A percentile compares a stretch with the other conserved stretches of the same genome.
Conservation (phyloP, 2,888 invertebrate species). For the Venustoraphidia nigricollis region DNA sequence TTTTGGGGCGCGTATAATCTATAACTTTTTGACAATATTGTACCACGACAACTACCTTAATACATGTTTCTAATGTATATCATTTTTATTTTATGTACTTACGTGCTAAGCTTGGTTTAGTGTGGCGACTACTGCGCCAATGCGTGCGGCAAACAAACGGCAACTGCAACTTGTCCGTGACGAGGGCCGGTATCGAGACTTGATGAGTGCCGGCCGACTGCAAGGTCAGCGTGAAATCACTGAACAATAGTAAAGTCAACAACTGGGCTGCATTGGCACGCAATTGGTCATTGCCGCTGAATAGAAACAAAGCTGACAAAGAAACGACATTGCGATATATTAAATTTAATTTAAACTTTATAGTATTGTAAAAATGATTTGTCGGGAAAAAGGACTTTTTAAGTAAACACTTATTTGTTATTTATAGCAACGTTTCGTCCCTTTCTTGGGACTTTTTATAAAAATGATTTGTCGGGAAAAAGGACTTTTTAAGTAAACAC, state of each 20-base stretch:
- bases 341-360: not conserved
- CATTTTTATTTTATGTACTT: conserved; percentile 7
- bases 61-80: no score
- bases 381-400: no score
- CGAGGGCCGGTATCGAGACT: conserved; percentile 30
- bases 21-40: no score
- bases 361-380: no score
- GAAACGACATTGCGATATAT: conserved; percentile 5
- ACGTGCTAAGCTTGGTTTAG: conserved; percentile 22
- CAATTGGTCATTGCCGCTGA: conserved; percentile 34
- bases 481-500: no score
- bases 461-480: no score
- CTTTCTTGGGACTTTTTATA: no score
- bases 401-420: no score
- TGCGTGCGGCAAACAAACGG: conserved; percentile 33
- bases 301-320: conserved; percentile 33
- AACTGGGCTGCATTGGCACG: conserved; percentile 32
- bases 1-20: no score
- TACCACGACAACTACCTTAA: no score
- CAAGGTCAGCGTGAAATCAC: conserved; percentile 26
- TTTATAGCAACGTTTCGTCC: no score
- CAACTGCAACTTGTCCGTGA: conserved; percentile 26
- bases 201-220: conserved; percentile 20
- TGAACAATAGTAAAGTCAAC: conserved; percentile 32
- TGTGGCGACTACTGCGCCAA: conserved; percentile 29